Percentiles rank a stretch among this genome's conserved stretches.
These are phyloP conservation scores for Papilio protenor DNA, from an alignment of 2,888 invertebrate species.

Conservation along the genomic window DNA sequence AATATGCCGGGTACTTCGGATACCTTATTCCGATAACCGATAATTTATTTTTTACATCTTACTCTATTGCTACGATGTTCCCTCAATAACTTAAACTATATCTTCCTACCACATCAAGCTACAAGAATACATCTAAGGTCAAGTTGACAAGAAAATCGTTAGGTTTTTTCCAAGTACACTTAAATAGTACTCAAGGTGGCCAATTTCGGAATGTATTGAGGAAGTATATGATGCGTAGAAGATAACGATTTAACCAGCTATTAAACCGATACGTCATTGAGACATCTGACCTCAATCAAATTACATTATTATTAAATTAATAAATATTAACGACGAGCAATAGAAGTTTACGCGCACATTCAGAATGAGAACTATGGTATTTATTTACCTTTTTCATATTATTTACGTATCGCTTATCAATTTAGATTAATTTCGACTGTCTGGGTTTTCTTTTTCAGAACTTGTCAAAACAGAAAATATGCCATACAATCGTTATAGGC, in stretches of 20 bases:
- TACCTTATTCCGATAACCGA: too few relatives aligned
- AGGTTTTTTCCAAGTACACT: slow-evolving; percentile 15
- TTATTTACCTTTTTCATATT: too few relatives aligned
- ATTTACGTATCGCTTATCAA: background rate
- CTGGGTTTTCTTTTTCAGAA: background rate
- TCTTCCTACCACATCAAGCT: background rate
- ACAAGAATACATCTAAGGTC: background rate
- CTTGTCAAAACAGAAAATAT: background rate
- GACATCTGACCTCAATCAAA: slow-evolving; percentile 50
- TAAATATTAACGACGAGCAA: slow-evolving; percentile 42
- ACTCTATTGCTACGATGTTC: background rate
- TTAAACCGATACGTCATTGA: slow-evolving; percentile 30
- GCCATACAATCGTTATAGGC: background rate
- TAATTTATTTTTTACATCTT: background rate
- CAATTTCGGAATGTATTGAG: slow-evolving; percentile 23
- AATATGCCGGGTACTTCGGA: too few relatives aligned
- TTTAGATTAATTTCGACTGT: background rate
- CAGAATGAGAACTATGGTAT: background rate
- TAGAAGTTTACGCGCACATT: slow-evolving; percentile 7
- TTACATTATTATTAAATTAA: slow-evolving; percentile 33
- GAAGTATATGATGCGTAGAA: slow-evolving; percentile 42
- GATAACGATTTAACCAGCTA: slow-evolving; percentile 40
- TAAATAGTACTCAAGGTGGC: background rate
- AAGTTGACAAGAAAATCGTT: slow-evolving; percentile 9
- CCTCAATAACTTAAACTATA: background rate